Evolutionary conservation across 2,888 invertebrate species (phyloP).

Genomic region (Hirtodrosophila duncani): DNA sequence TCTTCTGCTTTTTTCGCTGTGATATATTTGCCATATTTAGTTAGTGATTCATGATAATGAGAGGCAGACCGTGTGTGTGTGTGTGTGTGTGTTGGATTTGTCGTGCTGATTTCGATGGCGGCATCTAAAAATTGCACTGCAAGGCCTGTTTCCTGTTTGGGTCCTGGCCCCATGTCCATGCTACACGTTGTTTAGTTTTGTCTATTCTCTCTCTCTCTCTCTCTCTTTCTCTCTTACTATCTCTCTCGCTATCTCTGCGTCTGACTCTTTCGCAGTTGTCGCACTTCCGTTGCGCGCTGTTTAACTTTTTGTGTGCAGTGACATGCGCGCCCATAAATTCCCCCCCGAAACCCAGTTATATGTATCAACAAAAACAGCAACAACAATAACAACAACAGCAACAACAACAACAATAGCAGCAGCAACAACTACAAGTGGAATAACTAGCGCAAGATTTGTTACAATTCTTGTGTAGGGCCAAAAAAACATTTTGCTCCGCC

Average conservation of each 20-base stretch:
- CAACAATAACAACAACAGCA: conserved; percentile 30
- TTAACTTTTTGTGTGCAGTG: conserved; percentile 71
- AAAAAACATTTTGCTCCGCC: conserved; percentile 12
- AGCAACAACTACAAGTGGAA: conserved; percentile 16
- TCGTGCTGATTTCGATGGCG: conserved; percentile 48
- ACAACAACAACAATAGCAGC: neutral
- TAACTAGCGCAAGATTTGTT: conserved; percentile 60
- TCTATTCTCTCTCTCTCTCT: neutral
- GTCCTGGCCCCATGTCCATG: conserved; percentile 11
- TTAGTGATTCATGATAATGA: conserved; percentile 57
- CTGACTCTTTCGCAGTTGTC: conserved; percentile 38
- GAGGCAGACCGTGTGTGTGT: conserved; percentile 8
- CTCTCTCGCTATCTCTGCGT: conserved; percentile 4
- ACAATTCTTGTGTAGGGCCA: conserved; percentile 35
- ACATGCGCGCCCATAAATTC: conserved; percentile 68
- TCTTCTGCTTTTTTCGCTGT: conserved; percentile 2
- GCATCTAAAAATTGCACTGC: conserved; percentile 47
- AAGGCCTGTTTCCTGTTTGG: conserved; percentile 56
- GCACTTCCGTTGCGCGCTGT: conserved; percentile 71
- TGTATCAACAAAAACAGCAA: neutral
- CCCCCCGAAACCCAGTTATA: conserved; percentile 23
- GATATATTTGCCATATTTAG: conserved; percentile 41
- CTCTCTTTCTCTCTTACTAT: neutral
- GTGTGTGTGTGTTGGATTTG: conserved; percentile 26
- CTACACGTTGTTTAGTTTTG: neutral